These are phyloP conservation scores for Seriola rivoliana DNA, from an alignment of 2,113 vertebrate species.

Conservation along the genomic window DNA sequence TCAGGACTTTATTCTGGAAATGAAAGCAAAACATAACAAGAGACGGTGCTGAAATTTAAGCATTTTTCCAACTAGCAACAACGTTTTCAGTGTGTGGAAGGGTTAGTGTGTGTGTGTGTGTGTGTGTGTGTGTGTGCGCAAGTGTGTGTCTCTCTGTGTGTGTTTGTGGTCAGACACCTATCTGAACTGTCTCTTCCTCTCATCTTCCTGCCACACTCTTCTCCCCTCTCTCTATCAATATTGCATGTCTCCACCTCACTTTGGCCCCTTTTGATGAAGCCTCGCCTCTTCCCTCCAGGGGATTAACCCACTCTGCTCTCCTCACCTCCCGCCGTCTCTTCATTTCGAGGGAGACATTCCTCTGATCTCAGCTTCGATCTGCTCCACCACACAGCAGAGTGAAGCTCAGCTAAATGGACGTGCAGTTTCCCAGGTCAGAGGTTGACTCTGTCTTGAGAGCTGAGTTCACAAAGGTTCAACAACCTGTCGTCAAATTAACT, in stretches of 20 bases:
- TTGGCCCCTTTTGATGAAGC: conserved; percentile 55
- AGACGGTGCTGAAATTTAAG: conserved; percentile 27
- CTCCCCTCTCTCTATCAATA: conserved; percentile 66
- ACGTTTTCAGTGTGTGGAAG: not conserved
- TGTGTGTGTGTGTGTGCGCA: not conserved
- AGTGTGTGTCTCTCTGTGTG: not conserved
- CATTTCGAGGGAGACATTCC: conserved; percentile 19
- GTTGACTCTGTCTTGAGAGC: not conserved
- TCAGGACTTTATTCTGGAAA: conserved; percentile 95
- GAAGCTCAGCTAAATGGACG: conserved; percentile 12
- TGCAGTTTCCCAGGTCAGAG: conserved; percentile 20
- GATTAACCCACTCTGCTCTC: conserved; percentile 42
- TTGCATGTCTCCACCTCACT: conserved; percentile 60
- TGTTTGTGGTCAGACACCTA: conserved; percentile 37
- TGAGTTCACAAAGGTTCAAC: conserved; percentile 16
- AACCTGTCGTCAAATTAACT: conserved; percentile 9
- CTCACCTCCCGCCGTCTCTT: not conserved
- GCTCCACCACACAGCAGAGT: conserved; percentile 8
- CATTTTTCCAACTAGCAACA: conserved; percentile 6
- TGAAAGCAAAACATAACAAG: conserved; percentile 50
- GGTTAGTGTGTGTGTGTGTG: not conserved
- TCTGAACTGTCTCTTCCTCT: conserved; percentile 30
- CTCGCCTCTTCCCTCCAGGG: conserved; percentile 39
- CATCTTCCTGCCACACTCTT: conserved; percentile 21
- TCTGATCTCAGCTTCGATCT: conserved; percentile 44